Evolutionary conservation across 2,797 vertebrate genomes (phyloP).

Genomic region (Pipistrellus kuhlii): DNA sequence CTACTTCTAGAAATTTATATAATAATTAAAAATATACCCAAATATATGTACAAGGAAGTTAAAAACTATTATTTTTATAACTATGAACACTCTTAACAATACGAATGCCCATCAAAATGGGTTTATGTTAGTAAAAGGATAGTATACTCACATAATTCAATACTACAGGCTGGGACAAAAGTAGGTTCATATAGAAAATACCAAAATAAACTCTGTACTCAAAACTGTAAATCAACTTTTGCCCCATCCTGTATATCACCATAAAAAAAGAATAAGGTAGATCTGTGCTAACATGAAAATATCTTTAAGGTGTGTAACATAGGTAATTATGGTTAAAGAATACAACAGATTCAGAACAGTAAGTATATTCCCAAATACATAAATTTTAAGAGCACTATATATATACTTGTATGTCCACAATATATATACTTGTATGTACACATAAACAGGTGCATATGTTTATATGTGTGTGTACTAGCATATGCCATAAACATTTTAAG

Average conservation of each 20-base stretch:
- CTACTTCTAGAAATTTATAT: slow-evolving; percentile 11
- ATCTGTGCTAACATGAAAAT: neutral
- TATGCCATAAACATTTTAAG: neutral
- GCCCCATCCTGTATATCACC: neutral
- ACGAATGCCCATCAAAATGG: neutral
- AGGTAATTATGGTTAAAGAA: neutral
- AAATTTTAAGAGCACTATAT: neutral
- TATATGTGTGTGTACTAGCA: neutral
- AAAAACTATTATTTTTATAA: neutral
- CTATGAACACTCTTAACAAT: neutral
- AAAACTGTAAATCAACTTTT: neutral
- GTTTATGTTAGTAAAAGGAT: neutral
- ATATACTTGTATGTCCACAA: neutral
- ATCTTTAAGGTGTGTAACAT: neutral
- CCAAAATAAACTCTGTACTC: neutral
- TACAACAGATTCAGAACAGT: slow-evolving; percentile 27
- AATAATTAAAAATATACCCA: neutral
- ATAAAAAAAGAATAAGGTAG: neutral
- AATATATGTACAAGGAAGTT: neutral
- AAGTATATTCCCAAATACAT: neutral
- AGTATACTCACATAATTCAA: neutral
- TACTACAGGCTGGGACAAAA: neutral
- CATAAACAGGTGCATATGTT: neutral
- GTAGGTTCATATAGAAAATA: neutral
- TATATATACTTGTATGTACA: neutral